Base-by-base conservation (phyloP, 2,797 vertebrate species). In the Halcyon chelicuti region DNA sequence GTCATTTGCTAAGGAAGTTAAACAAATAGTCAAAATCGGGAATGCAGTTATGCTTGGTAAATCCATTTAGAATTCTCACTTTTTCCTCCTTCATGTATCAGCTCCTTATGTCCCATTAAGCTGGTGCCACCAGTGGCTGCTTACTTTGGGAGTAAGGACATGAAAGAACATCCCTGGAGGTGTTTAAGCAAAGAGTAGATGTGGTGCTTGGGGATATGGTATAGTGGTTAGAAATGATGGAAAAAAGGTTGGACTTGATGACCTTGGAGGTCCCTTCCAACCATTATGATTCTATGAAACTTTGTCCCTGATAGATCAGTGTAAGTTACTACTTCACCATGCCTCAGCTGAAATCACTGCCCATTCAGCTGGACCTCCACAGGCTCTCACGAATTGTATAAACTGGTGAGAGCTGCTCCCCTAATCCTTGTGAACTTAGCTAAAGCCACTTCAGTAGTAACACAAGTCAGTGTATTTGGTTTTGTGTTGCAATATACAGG, bases 391-490 rank as follows among this genome's bases (percentile, higher is more conserved):
- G 18, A 31, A 2, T 5, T 12, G 13, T 37, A 7, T 8, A 10
- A 25, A 8, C 29, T 23, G 26, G 14, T 35, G 51, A 60, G 37
- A 78, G 46, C 66, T 74, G 86, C 57, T 78, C 10, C 57, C 70
- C 10, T 8, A 7, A 15, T 10, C 46, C 8, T 40, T 37, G 37
- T 65, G 44, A 33, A 7, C 9, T 65, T 37, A 7, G 12, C 31
- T 25, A 15, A 20, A 54, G 51, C 29, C 9, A 3, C 51, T 60
- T 42, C 25, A 22, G 72, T 1, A 28, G 29, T 42, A n/a, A n/a
- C 8, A 0, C 3, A 3, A 47, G 13, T 55, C 18, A 6, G 49
- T 5, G 3, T 13, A 2, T 66, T 76, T 33, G 49, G 14, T 0
- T 87, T 78, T 63, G 29, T 37, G 49, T 28, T 67, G 52, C 7